A percentile compares a stretch with the other conserved stretches of the same genome.
phyloP scores from a whole-genome alignment of 1,140 invertebrate genomes.

The Lethrus apterus region DNA sequence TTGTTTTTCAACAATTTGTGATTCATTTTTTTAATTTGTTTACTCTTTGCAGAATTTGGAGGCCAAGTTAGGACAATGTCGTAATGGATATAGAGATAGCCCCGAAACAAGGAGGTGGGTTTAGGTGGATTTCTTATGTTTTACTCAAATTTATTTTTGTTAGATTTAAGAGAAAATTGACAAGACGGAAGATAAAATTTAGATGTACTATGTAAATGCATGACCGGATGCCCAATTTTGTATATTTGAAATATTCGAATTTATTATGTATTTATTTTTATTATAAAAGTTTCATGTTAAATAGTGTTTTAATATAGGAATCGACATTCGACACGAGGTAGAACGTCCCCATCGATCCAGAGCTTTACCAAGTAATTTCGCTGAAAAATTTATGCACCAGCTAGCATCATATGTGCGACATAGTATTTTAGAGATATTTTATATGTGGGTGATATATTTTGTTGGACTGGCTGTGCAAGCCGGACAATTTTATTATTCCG shows the following conservation, averaged over 20 bases:
- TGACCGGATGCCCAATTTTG: neutral
- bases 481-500: slow-evolving; percentile 8
- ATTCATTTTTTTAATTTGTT: too few species aligned
- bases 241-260: neutral
- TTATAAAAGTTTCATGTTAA: neutral
- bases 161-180: neutral
- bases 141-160: neutral
- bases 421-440: slow-evolving; percentile 3
- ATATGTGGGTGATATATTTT: too few species aligned
- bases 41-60: slow-evolving; percentile 22
- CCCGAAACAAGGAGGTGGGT: slow-evolving; percentile 3
- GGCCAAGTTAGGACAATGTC: slow-evolving; percentile 20
- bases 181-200: neutral
- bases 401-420: slow-evolving; percentile 7
- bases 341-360: slow-evolving; percentile 6
- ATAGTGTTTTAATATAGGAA: neutral
- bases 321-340: slow-evolving; percentile 3
- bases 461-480: too few species aligned
- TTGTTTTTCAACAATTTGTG: too few species aligned
- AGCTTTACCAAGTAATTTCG: slow-evolving; percentile 5
- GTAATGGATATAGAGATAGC: slow-evolving; percentile 15
- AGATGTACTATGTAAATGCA: neutral
- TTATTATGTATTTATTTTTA: neutral
- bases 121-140: too few species aligned
- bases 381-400: slow-evolving; percentile 2